Evolutionary conservation across 2,888 invertebrate species (phyloP), one percentile per base, ranked within the genome.

Genomic region (Lepidochrysops patricia): DNA sequence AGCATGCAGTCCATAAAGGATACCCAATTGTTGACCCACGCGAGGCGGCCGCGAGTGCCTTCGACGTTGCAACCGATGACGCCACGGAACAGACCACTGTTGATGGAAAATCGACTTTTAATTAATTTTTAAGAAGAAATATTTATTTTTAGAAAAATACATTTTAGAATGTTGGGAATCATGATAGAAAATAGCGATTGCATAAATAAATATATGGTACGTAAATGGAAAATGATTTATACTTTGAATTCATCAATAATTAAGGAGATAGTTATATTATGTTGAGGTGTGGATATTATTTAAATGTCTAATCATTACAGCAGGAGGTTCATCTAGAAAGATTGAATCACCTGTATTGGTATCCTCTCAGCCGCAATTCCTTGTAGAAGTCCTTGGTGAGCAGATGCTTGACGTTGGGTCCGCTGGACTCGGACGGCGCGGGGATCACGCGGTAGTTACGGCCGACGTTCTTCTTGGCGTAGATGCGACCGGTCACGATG

Each of bases 1-100:
- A 98, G 88, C 93, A 98, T 94, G 34, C 95, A 94, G 82, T 98
- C 97, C 84, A 98, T 91, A 79, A 96, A 96, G 2, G 95, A 91
- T 5, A 95, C 93, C 97, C 97, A 98, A 81, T 96, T 95, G 70
- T 93, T 93, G 57, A 91, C 90, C 96, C 96, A 97, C 58, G 90
- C 78, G 4, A 92, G 75, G 23, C 83, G 80, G 1, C 91, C 92
- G 1, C 83, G 80, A 2, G 82, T 86, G 29, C 90, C 91, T 63
- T 89, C 81, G 6, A 89, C 77, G 69, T 89, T 90, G 66, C 91
- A 89, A 4, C 88, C 86, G 3, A 89, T 69, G 1, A 94, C 87
- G 4, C 93, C 92, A 56, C 91, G 90, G 88, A 92, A 93, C 0
- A 90, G 75, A 54, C 91, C 91, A 29, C 90, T 90, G 74, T n/a